A percentile compares a stretch with the other conserved stretches of the same genome.
phyloP scores from a whole-genome alignment of 2,797 vertebrate genomes.

The Bradypodion ventrale region DNA sequence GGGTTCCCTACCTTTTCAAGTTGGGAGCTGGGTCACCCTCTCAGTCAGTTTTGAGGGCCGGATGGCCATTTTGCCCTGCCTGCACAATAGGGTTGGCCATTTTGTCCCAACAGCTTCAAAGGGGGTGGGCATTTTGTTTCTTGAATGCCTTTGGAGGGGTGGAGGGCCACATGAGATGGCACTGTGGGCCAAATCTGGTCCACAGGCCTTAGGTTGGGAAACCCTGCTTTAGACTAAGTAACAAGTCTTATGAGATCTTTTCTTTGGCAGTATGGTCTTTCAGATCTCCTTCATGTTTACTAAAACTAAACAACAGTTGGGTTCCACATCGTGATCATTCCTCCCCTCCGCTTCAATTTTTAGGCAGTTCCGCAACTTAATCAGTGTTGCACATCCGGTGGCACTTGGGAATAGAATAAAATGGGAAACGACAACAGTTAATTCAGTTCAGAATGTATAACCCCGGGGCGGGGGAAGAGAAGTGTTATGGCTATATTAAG shows the following conservation, averaged over 20 bases:
- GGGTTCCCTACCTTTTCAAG: too few relatives aligned
- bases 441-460: conserved; percentile 52
- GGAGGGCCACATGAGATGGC: too few relatives aligned
- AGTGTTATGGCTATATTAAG: conserved; percentile 61
- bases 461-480: not conserved
- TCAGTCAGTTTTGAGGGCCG: too few relatives aligned
- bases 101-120: too few relatives aligned
- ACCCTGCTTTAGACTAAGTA: conserved; percentile 64
- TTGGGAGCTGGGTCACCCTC: too few relatives aligned
- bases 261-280: conserved; percentile 63
- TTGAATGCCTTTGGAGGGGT: too few relatives aligned
- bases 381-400: conserved; percentile 40
- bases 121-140: too few relatives aligned
- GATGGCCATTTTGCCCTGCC: too few relatives aligned
- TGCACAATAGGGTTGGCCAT: too few relatives aligned
- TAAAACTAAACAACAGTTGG: conserved; percentile 75
- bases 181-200: too few relatives aligned
- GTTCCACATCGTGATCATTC: conserved; percentile 60
- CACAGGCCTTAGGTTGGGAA: too few relatives aligned
- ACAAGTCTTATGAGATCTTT: conserved; percentile 60
- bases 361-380: conserved; percentile 64
- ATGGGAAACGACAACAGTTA: conserved; percentile 48
- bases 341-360: conserved; percentile 10
- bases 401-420: conserved; percentile 34
- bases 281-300: conserved; percentile 65